Base-by-base conservation (phyloP, 2,113 vertebrate species). In the Dipodomys merriami region DNA sequence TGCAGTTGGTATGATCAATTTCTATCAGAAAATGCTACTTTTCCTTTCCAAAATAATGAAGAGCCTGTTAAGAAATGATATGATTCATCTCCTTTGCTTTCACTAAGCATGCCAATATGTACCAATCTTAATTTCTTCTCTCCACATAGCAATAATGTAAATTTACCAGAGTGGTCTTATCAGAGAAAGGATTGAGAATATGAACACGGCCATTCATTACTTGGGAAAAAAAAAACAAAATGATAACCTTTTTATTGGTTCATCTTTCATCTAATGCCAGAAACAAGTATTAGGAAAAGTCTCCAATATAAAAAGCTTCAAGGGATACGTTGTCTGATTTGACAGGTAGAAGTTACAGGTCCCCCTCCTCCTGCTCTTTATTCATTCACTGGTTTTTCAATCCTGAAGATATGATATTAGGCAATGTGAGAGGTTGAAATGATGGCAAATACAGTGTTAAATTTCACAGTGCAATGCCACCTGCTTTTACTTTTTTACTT, bases 91-190 rank as follows among this genome's bases (percentile, higher is more conserved):
- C 74, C 73, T 94, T 81, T 60, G 1, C 25, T 87, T 88, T 92
- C 86, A 87, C 39, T 93, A 33, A 72, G 74, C 96, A 94, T 35
- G 19, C 92, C 57, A 86, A 10, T 46, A 73, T 94, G 77, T 20
- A 18, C 94, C 88, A 88, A 93, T 44, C n/a, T 49, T 19, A 10
- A 64, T 44, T 33, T 93, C 44, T 33, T 93, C 85, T 87, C 88
- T 96, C 92, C 46, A 96, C 89, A 90, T 65, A 96, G 85, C 82
- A 96, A 83, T 91, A 94, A 69, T 76, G 85, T 78, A 96, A 77
- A 30, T 95, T 94, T 33, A 78, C 30, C 20, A 91, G 88, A 91
- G 0, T 80, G 73, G 73, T 95, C 78, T 91, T 79, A n/a, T 1
- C 73, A 78, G 68, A 93, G n/a, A 80, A 39, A 76, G 83, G 76